Conservation (phyloP, 2,888 invertebrate genomes). For the Hymenopus coronatus region DNA sequence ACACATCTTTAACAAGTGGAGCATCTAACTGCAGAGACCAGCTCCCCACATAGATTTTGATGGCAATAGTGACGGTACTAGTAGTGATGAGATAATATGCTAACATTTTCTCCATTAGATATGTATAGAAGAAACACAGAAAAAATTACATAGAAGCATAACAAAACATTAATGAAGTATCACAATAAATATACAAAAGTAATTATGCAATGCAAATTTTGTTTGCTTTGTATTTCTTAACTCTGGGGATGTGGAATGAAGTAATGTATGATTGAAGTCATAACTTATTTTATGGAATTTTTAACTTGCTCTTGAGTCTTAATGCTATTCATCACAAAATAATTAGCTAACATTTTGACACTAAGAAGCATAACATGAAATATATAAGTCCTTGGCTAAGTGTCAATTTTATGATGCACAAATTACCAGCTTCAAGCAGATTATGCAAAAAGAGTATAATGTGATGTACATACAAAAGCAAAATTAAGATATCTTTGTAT, state of each 20-base stretch:
- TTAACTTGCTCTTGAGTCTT: neutral
- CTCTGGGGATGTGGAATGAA: neutral
- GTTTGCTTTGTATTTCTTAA: neutral
- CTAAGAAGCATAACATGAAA: neutral
- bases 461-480: neutral
- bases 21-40: too few relatives aligned
- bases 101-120: neutral
- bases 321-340: neutral
- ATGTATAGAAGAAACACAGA: neutral
- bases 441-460: too few relatives aligned
- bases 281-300: neutral
- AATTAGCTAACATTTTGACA: neutral
- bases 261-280: neutral
- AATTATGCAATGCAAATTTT: neutral
- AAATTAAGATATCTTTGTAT: neutral
- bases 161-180: neutral
- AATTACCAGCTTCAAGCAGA: too few relatives aligned
- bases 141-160: neutral
- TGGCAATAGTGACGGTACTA: neutral
- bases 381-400: neutral
- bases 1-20: too few relatives aligned
- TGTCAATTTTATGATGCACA: neutral
- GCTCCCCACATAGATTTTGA: too few relatives aligned
- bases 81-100: neutral
- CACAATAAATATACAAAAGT: neutral